Conservation (phyloP, 2,888 invertebrate genomes). For the Athrips mouffetella region DNA sequence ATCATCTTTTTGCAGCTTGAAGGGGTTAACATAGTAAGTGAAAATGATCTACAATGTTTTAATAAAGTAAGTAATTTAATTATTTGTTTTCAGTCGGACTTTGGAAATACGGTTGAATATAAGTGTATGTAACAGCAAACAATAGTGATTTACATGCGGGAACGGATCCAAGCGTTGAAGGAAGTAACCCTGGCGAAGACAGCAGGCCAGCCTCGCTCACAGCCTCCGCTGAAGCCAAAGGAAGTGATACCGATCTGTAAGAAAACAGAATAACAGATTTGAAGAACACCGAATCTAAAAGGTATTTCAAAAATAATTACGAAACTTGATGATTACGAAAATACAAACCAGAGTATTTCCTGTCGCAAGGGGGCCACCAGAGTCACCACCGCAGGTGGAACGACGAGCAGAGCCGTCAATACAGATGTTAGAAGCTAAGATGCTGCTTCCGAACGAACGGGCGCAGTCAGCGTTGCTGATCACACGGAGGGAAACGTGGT, state of each 20-base stretch:
- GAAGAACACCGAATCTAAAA: too few species aligned
- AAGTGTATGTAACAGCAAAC: too few species aligned
- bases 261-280: not conserved
- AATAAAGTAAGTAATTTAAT: too few species aligned
- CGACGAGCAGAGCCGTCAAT: slow-evolving; percentile 30
- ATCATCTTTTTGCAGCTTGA: too few species aligned
- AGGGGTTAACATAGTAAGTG: too few species aligned
- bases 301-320: too few species aligned
- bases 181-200: not conserved
- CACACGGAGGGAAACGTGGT: slow-evolving; percentile 49
- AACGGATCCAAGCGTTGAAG: not conserved
- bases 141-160: not conserved
- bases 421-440: slow-evolving; percentile 35
- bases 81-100: too few species aligned
- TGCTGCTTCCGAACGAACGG: slow-evolving; percentile 28
- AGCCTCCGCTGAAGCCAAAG: not conserved
- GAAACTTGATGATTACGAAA: too few species aligned
- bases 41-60: too few species aligned
- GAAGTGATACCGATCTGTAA: not conserved
- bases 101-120: too few species aligned
- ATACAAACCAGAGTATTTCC: not conserved
- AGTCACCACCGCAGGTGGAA: slow-evolving; percentile 48
- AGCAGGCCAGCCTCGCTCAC: not conserved
- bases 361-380: slow-evolving; percentile 32
- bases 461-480: slow-evolving; percentile 38